A percentile compares a stretch with the other conserved stretches of the same genome.
phyloP scores from a whole-genome alignment of 2,888 invertebrate genomes.

The Heliconius ethilla region DNA sequence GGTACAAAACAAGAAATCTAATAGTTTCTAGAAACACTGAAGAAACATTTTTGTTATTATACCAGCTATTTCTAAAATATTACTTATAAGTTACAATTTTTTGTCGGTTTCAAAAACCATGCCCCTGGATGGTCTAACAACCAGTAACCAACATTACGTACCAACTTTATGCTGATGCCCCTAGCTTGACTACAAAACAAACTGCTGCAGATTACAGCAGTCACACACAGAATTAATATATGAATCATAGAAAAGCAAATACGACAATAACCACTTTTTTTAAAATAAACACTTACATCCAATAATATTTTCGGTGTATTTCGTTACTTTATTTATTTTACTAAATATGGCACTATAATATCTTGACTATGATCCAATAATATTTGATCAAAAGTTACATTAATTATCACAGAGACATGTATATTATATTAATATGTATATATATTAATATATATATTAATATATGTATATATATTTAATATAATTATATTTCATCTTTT shows the following conservation, averaged over 20 bases:
- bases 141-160: neutral
- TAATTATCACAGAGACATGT: neutral
- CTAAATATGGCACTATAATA: too few relatives aligned
- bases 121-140: constrained; percentile 24
- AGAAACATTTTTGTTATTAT: neutral
- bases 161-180: neutral
- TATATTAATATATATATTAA: too few relatives aligned
- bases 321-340: too few relatives aligned
- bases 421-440: neutral
- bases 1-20: neutral
- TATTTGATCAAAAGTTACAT: neutral
- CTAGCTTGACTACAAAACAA: neutral
- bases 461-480: neutral
- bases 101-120: constrained; percentile 8
- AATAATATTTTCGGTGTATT: too few relatives aligned
- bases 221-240: neutral
- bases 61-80: neutral
- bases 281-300: too few relatives aligned
- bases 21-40: neutral
- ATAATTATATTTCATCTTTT: neutral
- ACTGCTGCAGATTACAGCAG: neutral
- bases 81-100: neutral
- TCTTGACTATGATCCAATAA: too few relatives aligned
- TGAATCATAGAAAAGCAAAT: neutral
- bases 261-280: neutral